Conservation (phyloP, 2,888 invertebrate species). For the Ommatoiulus sabulosus region DNA sequence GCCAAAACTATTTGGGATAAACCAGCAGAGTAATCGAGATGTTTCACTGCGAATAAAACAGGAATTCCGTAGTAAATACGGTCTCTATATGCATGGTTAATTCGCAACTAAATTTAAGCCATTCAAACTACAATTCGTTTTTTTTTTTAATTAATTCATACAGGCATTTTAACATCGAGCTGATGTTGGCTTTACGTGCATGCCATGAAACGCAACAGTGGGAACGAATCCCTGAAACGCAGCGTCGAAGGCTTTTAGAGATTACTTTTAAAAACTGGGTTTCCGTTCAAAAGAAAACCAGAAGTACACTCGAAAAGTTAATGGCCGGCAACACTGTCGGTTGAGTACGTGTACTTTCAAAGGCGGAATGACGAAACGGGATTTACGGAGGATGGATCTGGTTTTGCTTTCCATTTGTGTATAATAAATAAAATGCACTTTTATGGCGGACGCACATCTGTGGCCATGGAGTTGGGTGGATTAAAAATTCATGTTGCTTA, state of each 20-base stretch:
- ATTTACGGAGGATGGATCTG: neutral
- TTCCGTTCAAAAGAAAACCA: neutral
- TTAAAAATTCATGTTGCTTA: slow-evolving; percentile 23
- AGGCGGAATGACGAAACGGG: neutral
- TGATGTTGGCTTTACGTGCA: too few relatives aligned
- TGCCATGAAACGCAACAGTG: neutral
- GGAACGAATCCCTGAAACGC: neutral
- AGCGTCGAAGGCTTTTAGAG: neutral
- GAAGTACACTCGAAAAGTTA: neutral
- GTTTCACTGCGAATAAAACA: too few relatives aligned
- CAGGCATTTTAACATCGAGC: too few relatives aligned
- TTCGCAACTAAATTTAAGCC: too few relatives aligned
- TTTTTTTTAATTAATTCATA: too few relatives aligned
- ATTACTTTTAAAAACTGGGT: neutral
- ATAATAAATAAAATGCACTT: neutral
- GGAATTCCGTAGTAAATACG: too few relatives aligned
- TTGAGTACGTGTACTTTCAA: neutral
- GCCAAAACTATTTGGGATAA: too few relatives aligned
- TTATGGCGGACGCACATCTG: slow-evolving; percentile 25
- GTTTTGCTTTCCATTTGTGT: neutral
- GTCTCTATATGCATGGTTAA: too few relatives aligned
- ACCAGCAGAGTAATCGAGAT: too few relatives aligned
- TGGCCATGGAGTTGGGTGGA: neutral
- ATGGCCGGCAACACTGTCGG: neutral
- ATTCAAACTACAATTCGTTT: too few relatives aligned